Evolutionary conservation across 1,140 invertebrate genomes (phyloP).

Genomic region (Sinella curviseta): DNA sequence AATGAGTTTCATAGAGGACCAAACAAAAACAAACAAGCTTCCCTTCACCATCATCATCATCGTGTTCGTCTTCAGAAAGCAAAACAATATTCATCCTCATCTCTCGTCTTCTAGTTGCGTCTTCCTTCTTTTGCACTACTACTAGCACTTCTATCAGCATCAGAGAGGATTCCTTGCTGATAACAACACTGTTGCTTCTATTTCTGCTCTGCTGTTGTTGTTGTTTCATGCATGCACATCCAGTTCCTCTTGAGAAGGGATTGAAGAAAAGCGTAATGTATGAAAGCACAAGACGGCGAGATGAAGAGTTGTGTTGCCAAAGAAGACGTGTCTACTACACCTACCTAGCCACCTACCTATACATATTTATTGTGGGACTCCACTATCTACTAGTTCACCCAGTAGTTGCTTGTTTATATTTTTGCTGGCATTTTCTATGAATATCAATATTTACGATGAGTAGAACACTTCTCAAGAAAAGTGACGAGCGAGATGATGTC

Average conservation of each 20-base stretch:
- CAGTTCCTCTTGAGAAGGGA: neutral
- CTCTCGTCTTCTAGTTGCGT: no score
- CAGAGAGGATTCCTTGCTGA: neutral
- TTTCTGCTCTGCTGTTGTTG: neutral
- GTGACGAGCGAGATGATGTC: no score
- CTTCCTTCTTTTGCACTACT: neutral
- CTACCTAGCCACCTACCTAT: no score
- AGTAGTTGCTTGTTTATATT: neutral
- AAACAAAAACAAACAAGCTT: slow-evolving; percentile 24
- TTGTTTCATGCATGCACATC: neutral
- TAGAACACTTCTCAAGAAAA: no score
- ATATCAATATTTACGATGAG: slow-evolving; percentile 14
- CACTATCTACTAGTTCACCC: no score
- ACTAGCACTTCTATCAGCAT: neutral
- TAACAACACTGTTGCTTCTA: neutral
- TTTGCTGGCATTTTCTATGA: neutral
- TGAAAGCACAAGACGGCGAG: neutral
- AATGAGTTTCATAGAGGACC: slow-evolving; percentile 24
- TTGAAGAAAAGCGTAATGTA: neutral
- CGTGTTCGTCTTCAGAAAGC: slow-evolving; percentile 5
- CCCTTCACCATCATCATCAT: slow-evolving; percentile 9
- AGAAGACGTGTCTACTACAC: no score
- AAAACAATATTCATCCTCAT: slow-evolving; percentile 4
- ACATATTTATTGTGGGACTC: no score
- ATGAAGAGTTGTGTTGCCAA: no score